Percentiles rank a stretch among this genome's conserved stretches.
Evolutionary conservation across 2,888 invertebrate genomes (phyloP).

Genomic region (Drosophila aldrichi): DNA sequence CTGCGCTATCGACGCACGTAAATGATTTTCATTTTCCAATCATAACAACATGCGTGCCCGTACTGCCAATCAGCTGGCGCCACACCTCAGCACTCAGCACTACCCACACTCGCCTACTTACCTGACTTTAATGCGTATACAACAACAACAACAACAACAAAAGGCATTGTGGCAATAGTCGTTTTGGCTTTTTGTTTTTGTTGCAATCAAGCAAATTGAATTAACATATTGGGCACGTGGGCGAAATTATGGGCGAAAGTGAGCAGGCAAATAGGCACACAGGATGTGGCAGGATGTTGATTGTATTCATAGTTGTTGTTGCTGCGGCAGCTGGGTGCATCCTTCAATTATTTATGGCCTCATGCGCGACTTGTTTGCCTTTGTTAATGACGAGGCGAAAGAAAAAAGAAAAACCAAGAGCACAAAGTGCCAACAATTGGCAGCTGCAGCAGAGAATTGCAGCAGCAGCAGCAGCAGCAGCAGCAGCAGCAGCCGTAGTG

Average conservation of each 20-base stretch:
- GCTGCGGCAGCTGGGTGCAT: conserved; percentile 36
- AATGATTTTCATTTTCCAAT: conserved; percentile 81
- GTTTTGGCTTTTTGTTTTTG: conserved; percentile 35
- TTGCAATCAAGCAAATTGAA: conserved; percentile 74
- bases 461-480: too few species aligned
- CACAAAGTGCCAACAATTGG: conserved; percentile 66
- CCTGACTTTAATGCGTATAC: conserved; percentile 7
- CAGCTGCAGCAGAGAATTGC: conserved; percentile 37
- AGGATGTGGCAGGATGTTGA: conserved; percentile 48
- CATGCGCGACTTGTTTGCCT: conserved; percentile 70
- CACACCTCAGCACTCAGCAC: background rate
- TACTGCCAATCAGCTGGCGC: conserved; percentile 58
- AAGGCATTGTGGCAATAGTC: conserved; percentile 27
- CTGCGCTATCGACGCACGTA: conserved; percentile 65
- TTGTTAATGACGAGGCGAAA: conserved; percentile 63
- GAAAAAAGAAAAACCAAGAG: conserved; percentile 33
- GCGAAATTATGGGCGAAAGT: conserved; percentile 20
- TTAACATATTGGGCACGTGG: conserved; percentile 64
- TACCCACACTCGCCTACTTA: background rate
- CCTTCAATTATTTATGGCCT: conserved; percentile 68
- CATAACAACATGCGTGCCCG: conserved; percentile 75
- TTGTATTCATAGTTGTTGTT: conserved; percentile 31
- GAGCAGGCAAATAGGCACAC: conserved; percentile 16
- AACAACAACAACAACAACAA: conserved; percentile 14
- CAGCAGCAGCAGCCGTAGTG: conserved; percentile 15